These are phyloP conservation scores for Silurus meridionalis DNA, from an alignment of 2,113 vertebrate species.

Conservation along the genomic window DNA sequence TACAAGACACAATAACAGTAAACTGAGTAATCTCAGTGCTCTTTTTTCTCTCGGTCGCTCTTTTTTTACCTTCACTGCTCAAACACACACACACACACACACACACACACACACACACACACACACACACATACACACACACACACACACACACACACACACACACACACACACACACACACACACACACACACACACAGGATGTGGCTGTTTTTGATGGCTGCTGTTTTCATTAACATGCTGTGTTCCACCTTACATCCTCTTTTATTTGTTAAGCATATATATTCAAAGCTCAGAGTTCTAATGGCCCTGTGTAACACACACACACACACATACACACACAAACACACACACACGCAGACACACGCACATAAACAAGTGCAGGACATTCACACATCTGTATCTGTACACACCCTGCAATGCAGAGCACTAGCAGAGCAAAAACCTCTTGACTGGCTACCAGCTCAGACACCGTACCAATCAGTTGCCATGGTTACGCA, in stretches of 20 bases:
- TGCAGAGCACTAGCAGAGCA: slow-evolving; percentile 37
- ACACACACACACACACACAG: slow-evolving; percentile 27
- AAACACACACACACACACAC: too few species aligned
- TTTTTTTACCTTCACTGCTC: not conserved
- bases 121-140: not conserved
- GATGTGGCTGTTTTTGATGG: slow-evolving; percentile 20
- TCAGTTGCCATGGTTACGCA: slow-evolving; percentile 67
- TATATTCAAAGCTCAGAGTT: not conserved
- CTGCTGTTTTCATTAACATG: slow-evolving; percentile 34
- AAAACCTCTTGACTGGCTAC: slow-evolving; percentile 30
- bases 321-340: not conserved
- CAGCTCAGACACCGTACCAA: slow-evolving; percentile 59
- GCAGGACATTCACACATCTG: not conserved
- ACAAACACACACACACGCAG: not conserved
- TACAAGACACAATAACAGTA: not conserved
- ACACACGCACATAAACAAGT: not conserved
- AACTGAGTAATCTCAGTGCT: not conserved
- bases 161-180: not conserved
- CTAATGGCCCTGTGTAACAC: not conserved
- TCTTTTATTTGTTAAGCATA: not conserved
- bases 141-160: slow-evolving; percentile 11
- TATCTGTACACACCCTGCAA: not conserved
- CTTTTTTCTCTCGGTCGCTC: not conserved
- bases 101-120: too few species aligned
- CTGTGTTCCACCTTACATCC: slow-evolving; percentile 15